Evolutionary conservation across 1,140 invertebrate genomes (phyloP).

Genomic region (Pachypeltis micranthus): DNA sequence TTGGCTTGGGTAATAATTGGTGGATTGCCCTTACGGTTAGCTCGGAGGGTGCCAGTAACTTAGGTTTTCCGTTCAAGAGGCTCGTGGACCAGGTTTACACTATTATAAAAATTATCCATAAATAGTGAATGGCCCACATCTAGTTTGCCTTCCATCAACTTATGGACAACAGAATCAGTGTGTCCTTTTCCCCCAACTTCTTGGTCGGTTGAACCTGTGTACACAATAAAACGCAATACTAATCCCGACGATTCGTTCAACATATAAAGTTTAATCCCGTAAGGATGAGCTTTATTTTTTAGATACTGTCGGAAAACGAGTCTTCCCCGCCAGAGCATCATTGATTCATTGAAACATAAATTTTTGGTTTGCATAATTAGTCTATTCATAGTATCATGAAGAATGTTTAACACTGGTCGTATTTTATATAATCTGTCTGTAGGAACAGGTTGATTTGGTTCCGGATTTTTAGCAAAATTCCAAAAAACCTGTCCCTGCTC

Average conservation of each 20-base stretch:
- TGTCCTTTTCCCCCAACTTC: constrained; percentile 9
- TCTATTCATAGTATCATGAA: too few species aligned
- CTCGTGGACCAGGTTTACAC: background rate
- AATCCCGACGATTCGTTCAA: constrained; percentile 29
- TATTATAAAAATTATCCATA: constrained; percentile 11
- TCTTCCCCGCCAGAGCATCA: constrained; percentile 33
- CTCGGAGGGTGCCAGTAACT: too few species aligned
- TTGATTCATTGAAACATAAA: too few species aligned
- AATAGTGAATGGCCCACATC: constrained; percentile 20
- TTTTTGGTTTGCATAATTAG: too few species aligned
- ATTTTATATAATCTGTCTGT: too few species aligned
- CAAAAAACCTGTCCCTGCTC: too few species aligned
- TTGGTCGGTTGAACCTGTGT: constrained; percentile 23
- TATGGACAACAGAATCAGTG: constrained; percentile 16
- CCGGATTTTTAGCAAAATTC: too few species aligned
- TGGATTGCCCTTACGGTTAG: too few species aligned
- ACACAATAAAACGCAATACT: constrained; percentile 27
- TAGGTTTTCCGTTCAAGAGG: too few species aligned
- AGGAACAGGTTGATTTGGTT: too few species aligned
- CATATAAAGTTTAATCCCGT: constrained; percentile 33
- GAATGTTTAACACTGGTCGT: too few species aligned
- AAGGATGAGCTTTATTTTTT: constrained; percentile 33
- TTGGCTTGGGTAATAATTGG: too few species aligned
- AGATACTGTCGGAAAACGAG: constrained; percentile 36
- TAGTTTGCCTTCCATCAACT: constrained; percentile 22